Base-by-base conservation (phyloP, 2,113 vertebrate species). In the Pleuronectes platessa region DNA sequence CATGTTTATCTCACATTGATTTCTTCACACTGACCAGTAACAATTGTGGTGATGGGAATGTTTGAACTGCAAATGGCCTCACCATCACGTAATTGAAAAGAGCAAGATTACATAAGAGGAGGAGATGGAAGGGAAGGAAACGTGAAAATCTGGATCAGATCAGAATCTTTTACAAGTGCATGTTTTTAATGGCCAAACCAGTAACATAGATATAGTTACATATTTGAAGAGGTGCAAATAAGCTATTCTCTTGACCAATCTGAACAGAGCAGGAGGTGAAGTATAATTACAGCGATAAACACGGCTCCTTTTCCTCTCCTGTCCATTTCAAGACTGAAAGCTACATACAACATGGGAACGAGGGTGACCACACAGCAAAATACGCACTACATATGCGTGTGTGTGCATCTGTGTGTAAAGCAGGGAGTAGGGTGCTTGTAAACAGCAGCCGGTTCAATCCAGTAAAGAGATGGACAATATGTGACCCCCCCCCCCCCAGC, bases 401-500 rank as follows among this genome's bases (percentile, higher is more conserved):
- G 31, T 31, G 31, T 31, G 31, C 31, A 31, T 31, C 31, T 11
- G 60, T 21, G 65, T 64, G 31, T 53, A 42, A 54, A 61, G 23
- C 15, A 40, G 26, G 55, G 49, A 66, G 26, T 7, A 64, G 17
- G 23, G 5, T 23, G 58, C 59, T 68, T 65, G 59, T 79, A 71
- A 82, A 79, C 61, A 68, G 58, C 31, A 49, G 12, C 27, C 15
- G 49, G 49, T 75, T 84, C 27, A 9, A 75, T 75, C 23, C 40
- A 68, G 27, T 84, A 61, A 84, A 70, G 35, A 71, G 62, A 84
- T 71, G 61, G 61, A 40, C 63, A 51, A 35, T 64, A 24, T 45
- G 51, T 61, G 54, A 75, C 45, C 21, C 14, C 51, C 15, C 21
- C 14, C 51, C 15, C 51, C 12, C 4, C 11, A 23, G 8, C 20